Conservation (phyloP, 1,140 invertebrate genomes). For the Lasaia peninsularis region DNA sequence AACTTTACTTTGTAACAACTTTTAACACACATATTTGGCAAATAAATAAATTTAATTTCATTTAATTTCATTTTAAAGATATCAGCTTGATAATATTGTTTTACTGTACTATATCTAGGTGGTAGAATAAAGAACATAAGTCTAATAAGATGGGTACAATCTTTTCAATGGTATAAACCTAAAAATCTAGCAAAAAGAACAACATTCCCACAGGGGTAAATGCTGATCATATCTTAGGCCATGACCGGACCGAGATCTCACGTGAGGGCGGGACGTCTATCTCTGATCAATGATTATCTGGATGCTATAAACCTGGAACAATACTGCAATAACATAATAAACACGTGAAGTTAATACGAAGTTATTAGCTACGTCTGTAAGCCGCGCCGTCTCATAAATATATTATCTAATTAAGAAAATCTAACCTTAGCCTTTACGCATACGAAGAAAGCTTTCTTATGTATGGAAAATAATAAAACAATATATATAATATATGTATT, state of each 20-base stretch:
- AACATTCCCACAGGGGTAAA: slow-evolving; percentile 51
- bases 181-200: slow-evolving; percentile 11
- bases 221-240: slow-evolving; percentile 55
- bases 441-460: not conserved
- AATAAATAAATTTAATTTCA: too few relatives aligned
- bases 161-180: not conserved
- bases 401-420: slow-evolving; percentile 5
- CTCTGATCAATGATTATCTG: slow-evolving; percentile 59
- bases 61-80: too few relatives aligned
- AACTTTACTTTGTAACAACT: too few relatives aligned
- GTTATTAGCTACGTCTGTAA: slow-evolving; percentile 10
- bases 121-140: too few relatives aligned
- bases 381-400: not conserved
- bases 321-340: slow-evolving; percentile 53
- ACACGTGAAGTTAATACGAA: slow-evolving; percentile 54
- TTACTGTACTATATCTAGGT: too few relatives aligned
- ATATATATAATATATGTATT: too few relatives aligned
- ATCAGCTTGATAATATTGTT: too few relatives aligned
- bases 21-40: too few relatives aligned
- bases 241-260: slow-evolving; percentile 54
- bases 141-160: not conserved
- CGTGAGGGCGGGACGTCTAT: slow-evolving; percentile 49
- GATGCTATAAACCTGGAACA: slow-evolving; percentile 42
- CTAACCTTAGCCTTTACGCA: not conserved
- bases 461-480: too few relatives aligned